Evolutionary conservation across 2,888 invertebrate genomes (phyloP), one percentile per base, ranked within the genome.

Genomic region (Baccha elongata): DNA sequence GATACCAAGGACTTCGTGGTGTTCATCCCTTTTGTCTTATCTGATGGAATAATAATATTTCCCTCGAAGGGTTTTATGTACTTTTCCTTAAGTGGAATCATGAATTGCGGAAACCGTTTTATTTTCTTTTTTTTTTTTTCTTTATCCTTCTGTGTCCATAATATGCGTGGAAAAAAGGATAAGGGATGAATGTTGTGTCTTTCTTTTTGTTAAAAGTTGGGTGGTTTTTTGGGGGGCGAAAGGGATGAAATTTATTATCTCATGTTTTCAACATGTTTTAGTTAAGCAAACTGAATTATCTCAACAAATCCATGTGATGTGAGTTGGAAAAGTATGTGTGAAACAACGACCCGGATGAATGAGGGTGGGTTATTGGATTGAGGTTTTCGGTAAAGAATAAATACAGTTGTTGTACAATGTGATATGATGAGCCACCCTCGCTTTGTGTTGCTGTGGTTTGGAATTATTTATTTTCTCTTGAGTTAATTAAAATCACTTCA

Each of bases 401-500:
- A 83, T 83, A 83, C 83, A 83, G 83, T 78, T 83, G 79, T 79
- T 64, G 55, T 53, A 48, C 44, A 44, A n/a, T 15, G 44, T 58
- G 48, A 67, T 32, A 5, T 8, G n/a, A n/a, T 7, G 60, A 52
- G 7, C 81, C 72, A 64, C 83, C 71, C 76, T 40, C 62, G 2
- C 40, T 42, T 13, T 15, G 37, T 50, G 65, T 26, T 64, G 15
- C 29, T 37, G 26, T 23, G 32, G 17, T 53, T n/a, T 67, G 62
- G 37, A 64, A 83, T 60, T 60, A 83, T 83, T 78, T 76, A 78
- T 83, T 67, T 83, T 83, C 78, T 68, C 72, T 72, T 68, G 68
- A 69, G 83, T 83, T 83, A 83, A 83, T 83, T 83, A 83, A 83
- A 83, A 83, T 83, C 78, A 83, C 83, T 83, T 83, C 83, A 83